These are phyloP conservation scores for Hylaea fasciaria DNA, from an alignment of 2,888 invertebrate genomes.

Conservation along the genomic window DNA sequence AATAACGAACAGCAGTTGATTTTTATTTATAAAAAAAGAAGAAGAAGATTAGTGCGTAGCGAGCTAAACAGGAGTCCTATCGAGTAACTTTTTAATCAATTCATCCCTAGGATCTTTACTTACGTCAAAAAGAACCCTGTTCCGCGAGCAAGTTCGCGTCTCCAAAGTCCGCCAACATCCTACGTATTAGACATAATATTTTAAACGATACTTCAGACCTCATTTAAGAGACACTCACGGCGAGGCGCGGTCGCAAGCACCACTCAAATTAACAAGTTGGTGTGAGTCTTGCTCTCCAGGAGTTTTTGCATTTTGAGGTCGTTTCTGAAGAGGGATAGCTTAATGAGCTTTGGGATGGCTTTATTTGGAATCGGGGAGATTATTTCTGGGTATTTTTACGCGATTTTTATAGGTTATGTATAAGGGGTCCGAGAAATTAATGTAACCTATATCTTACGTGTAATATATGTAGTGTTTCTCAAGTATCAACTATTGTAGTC, in stretches of 20 bases:
- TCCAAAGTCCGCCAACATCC: slow-evolving; percentile 11
- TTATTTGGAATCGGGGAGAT: slow-evolving; percentile 1
- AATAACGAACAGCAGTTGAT: no score
- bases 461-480: no score
- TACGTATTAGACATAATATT: slow-evolving; percentile 19
- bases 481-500: no score
- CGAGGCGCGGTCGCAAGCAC: slow-evolving; percentile 19
- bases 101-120: not conserved
- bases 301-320: slow-evolving; percentile 15
- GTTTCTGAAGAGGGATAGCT: slow-evolving; percentile 3
- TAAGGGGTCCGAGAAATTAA: no score
- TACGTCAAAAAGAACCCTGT: not conserved
- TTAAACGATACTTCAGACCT: slow-evolving; percentile 17
- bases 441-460: no score
- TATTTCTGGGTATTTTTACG: not conserved
- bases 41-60: no score
- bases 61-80: no score
- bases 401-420: not conserved
- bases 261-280: slow-evolving; percentile 25
- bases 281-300: slow-evolving; percentile 8
- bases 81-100: no score
- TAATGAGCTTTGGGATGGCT: slow-evolving; percentile 5
- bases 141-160: not conserved
- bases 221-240: slow-evolving; percentile 20
- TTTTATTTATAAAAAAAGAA: no score